Evolutionary conservation across 2,888 invertebrate species (phyloP).

Genomic region (Eremobia ochroleuca): DNA sequence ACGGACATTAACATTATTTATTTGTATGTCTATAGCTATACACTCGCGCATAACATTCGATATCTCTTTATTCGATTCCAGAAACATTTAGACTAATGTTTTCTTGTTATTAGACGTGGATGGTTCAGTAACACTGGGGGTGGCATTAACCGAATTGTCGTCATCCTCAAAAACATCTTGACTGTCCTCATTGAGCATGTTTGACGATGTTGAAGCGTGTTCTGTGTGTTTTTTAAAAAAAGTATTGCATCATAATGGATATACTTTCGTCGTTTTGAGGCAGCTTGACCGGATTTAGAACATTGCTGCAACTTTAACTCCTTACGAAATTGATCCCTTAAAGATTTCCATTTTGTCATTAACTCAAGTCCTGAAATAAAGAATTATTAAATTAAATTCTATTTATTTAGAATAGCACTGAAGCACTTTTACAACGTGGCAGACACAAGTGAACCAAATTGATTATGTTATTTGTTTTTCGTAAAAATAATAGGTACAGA

Average conservation of each 20-base stretch:
- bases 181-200: constrained; percentile 65
- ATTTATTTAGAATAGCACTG: too few species aligned
- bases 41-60: constrained; percentile 63
- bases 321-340: constrained; percentile 57
- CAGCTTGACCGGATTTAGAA: constrained; percentile 60
- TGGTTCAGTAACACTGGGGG: constrained; percentile 59
- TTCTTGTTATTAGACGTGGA: constrained; percentile 60
- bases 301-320: constrained; percentile 60
- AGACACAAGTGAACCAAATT: too few species aligned
- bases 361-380: constrained; percentile 51
- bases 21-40: constrained; percentile 60
- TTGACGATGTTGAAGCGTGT: constrained; percentile 66
- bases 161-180: constrained; percentile 65
- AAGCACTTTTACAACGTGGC: too few species aligned
- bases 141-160: constrained; percentile 63
- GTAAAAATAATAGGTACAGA: too few species aligned
- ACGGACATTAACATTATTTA: constrained; percentile 62
- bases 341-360: constrained; percentile 59
- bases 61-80: constrained; percentile 60
- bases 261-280: constrained; percentile 63
- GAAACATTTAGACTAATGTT: constrained; percentile 64
- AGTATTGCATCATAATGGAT: constrained; percentile 63
- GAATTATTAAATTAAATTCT: background rate
- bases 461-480: too few species aligned
- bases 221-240: constrained; percentile 63